Conservation (phyloP, 2,113 vertebrate genomes). For the Hippocampus guttulatus region DNA sequence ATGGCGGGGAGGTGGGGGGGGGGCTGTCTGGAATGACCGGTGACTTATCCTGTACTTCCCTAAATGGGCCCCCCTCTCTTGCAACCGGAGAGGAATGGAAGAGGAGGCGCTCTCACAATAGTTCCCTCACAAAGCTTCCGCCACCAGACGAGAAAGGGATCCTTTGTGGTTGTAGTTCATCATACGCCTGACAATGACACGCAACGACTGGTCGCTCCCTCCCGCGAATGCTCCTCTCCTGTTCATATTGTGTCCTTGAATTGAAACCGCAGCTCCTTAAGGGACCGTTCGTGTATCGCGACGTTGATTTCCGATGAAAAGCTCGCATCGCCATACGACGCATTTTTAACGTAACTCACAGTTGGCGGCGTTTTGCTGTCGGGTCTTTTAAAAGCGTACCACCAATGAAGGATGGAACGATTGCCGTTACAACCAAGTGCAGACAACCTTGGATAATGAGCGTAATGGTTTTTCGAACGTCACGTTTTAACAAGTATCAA, state of each 20-base stretch:
- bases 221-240: not conserved
- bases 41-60: constrained; percentile 44
- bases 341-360: too few species aligned
- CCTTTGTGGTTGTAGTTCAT: not conserved
- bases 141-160: constrained; percentile 10
- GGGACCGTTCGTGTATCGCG: not conserved
- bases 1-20: not conserved
- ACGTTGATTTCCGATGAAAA: too few species aligned
- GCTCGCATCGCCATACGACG: too few species aligned
- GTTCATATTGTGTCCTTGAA: not conserved
- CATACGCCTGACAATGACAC: not conserved
- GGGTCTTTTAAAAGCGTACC: too few species aligned
- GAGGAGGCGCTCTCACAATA: not conserved
- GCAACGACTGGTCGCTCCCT: not conserved
- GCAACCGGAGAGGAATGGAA: constrained; percentile 18
- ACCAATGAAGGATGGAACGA: too few species aligned
- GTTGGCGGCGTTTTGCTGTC: too few species aligned
- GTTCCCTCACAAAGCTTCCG: constrained; percentile 10
- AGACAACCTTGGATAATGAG: too few species aligned
- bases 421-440: too few species aligned
- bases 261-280: not conserved
- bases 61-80: constrained; percentile 18
- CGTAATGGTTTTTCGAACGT: too few species aligned
- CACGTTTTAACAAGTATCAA: too few species aligned
- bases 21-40: constrained; percentile 13